Base-by-base conservation (phyloP, 2,113 vertebrate genomes). In the Acinonyx jubatus region DNA sequence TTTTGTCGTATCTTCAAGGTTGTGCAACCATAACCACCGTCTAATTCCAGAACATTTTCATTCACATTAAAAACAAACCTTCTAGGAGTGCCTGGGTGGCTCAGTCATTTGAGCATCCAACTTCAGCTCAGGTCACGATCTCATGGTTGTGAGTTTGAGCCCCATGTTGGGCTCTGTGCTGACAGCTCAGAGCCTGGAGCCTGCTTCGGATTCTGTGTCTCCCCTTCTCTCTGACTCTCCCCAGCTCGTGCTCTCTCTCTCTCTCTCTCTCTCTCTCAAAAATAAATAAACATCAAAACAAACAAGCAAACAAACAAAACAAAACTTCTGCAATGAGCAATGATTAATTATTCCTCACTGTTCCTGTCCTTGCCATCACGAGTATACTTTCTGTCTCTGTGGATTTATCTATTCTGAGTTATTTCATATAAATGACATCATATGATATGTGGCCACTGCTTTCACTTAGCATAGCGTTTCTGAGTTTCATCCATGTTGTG, bases 1-100 rank as follows among this genome's bases (percentile, higher is more conserved):
- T 87, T 87, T 87, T 69, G 68, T 74, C 74, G 63, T 76, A 50
- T n/a, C 76, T 93, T 50, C 48, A 95, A 82, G 21, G 41, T 69
- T 94, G 76, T 78, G 13, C 31, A 78, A 69, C 27, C 33, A 73
- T 41, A 16, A 88, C 71, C 5, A 66, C 9, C 19, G 33, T 69
- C 52, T 88, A 66, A 92, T 82, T 82, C n/a, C 38, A 50, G 11
- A 61, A 45, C 71, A 88, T 68, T 91, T 88, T 29, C 7, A 76
- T 14, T 45, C 83, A 14, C 27, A 33, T 92, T 52, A 76, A 69
- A 27, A 87, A 80, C 19, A 82, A 41, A 18, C 36, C 66, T 13
- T 80, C 61, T 6, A 57, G 55, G 55, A 19, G 55, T 7, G 1
- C 55, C 55, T 7, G 5, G 55, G 55, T 57, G 18, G 55, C 18